Percentiles rank a stretch among this genome's conserved stretches.
Conservation (phyloP, 2,113 vertebrate species). For the Strix aluco region DNA sequence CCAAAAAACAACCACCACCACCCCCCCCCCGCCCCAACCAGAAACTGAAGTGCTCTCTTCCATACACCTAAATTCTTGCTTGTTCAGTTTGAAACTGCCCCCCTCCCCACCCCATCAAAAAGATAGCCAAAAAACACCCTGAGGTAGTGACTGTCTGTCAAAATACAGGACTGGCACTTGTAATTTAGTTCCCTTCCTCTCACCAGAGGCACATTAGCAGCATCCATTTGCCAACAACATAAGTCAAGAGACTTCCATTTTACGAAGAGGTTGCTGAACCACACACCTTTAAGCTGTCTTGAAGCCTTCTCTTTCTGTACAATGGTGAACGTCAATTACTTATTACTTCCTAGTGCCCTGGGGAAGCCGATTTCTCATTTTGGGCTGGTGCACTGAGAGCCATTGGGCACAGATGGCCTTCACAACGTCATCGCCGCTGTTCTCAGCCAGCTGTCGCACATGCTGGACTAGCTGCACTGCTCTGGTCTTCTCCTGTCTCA, state of each 20-base stretch:
- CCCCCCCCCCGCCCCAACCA: neutral
- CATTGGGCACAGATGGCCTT: constrained; percentile 92
- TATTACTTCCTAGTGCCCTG: constrained; percentile 68
- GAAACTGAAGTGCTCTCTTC: neutral
- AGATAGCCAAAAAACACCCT: constrained; percentile 33
- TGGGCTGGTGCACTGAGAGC: constrained; percentile 85
- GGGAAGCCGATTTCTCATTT: constrained; percentile 39
- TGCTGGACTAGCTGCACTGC: constrained; percentile 88
- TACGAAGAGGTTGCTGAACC: neutral
- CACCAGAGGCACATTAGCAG: constrained; percentile 9
- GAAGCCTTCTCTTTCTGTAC: neutral
- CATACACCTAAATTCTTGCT: constrained; percentile 11
- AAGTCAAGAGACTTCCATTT: neutral
- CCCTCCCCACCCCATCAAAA: neutral
- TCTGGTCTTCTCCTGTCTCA: constrained; percentile 84
- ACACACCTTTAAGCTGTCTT: neutral
- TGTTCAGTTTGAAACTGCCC: neutral
- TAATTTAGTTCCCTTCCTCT: constrained; percentile 51
- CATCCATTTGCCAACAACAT: neutral
- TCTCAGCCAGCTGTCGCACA: constrained; percentile 82
- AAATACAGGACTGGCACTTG: constrained; percentile 75
- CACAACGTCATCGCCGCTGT: constrained; percentile 83
- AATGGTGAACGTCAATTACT: neutral
- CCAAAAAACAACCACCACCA: neutral
- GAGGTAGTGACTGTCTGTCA: constrained; percentile 74